Evolutionary conservation across 2,888 invertebrate genomes (phyloP).

Genomic region (Phania funesta): DNA sequence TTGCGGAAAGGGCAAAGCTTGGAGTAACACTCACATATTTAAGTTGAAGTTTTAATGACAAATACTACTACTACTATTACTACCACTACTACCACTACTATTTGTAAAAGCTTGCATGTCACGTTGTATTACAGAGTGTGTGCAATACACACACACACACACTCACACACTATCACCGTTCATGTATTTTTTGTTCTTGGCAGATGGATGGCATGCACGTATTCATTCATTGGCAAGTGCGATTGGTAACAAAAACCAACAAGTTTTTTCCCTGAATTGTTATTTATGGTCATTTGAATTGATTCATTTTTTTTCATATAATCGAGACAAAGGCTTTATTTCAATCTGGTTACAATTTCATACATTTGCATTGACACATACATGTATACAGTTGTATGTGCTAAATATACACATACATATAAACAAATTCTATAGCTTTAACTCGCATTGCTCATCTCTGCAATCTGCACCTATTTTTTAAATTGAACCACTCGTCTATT

Average conservation of each 20-base stretch:
- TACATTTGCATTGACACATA: background rate
- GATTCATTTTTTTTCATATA: background rate
- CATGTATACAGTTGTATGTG: background rate
- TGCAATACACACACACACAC: background rate
- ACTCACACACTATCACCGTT: background rate
- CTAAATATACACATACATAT: no score
- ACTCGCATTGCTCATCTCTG: background rate
- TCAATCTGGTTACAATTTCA: conserved; percentile 1
- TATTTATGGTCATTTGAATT: conserved; percentile 31
- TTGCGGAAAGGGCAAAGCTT: background rate
- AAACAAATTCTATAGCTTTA: background rate
- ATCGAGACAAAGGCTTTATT: background rate
- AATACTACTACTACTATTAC: no score
- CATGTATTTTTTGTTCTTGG: background rate
- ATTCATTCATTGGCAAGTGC: conserved; percentile 31
- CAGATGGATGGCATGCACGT: background rate
- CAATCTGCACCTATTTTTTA: background rate
- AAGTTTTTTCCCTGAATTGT: background rate
- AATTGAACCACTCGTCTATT: background rate
- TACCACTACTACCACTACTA: no score
- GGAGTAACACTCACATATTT: background rate
- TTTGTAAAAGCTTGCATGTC: background rate
- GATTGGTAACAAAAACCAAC: conserved; percentile 3
- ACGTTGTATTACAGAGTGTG: background rate
- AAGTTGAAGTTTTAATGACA: background rate